Evolutionary conservation across 1,140 invertebrate genomes (phyloP).

Genomic region (Ceratosolen fusciceps): DNA sequence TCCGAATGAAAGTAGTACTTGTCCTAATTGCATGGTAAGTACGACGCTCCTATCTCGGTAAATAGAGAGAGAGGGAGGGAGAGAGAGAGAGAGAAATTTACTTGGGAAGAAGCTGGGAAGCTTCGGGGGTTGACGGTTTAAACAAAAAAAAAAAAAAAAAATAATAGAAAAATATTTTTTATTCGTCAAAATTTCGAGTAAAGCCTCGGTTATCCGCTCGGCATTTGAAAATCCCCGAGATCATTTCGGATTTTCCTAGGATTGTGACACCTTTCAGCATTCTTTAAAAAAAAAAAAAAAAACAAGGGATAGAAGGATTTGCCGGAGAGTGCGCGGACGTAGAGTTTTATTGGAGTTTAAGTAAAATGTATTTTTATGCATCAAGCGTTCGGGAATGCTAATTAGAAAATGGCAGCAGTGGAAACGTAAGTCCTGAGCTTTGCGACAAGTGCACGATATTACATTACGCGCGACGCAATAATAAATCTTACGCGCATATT

Average conservation of each 20-base stretch:
- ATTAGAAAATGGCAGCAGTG: neutral
- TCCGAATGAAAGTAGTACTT: no score
- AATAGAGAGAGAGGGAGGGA: no score
- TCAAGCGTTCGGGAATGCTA: neutral
- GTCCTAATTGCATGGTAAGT: neutral
- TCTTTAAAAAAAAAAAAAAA: no score
- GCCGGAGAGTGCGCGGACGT: neutral
- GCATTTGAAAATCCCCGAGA: neutral
- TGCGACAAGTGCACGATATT: neutral
- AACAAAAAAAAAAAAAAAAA: neutral
- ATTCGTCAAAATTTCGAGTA: neutral
- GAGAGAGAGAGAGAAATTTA: no score
- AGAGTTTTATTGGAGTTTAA: neutral
- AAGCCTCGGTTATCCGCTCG: neutral
- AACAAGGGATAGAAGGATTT: neutral
- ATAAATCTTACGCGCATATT: neutral
- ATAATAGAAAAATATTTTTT: neutral
- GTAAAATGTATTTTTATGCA: constrained; percentile 6
- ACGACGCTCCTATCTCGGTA: neutral
- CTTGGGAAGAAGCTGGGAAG: neutral
- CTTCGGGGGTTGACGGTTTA: neutral
- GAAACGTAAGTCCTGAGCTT: neutral
- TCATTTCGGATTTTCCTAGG: neutral
- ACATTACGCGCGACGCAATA: neutral
- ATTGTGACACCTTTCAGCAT: constrained; percentile 4